phyloP scores from a whole-genome alignment of 2,888 invertebrate genomes.

The Drosophila picticornis region DNA sequence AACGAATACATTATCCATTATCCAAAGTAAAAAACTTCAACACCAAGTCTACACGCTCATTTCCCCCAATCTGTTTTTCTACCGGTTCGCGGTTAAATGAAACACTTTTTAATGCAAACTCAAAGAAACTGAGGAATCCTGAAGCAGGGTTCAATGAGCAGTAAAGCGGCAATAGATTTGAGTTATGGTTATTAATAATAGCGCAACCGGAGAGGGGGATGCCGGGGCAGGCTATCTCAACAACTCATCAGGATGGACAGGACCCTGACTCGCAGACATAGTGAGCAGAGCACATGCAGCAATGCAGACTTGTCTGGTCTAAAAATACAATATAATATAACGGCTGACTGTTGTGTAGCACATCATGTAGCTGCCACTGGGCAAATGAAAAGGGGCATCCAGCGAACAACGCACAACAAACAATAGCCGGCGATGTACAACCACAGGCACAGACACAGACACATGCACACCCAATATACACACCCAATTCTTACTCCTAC shows the following conservation, averaged over 20 bases:
- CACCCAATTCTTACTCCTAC: constrained; percentile 31
- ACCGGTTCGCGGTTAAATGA: constrained; percentile 43
- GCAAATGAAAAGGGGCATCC: constrained; percentile 52
- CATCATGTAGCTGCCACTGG: constrained; percentile 41
- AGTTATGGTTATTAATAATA: constrained; percentile 83
- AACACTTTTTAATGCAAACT: constrained; percentile 43
- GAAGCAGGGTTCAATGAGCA: constrained; percentile 75
- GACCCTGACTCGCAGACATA: constrained; percentile 25
- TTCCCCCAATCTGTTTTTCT: constrained; percentile 21
- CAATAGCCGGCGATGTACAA: constrained; percentile 42
- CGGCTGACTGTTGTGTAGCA: constrained; percentile 32
- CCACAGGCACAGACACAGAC: constrained; percentile 7
- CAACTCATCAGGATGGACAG: constrained; percentile 23
- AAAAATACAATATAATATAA: constrained; percentile 71
- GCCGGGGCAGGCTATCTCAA: neutral
- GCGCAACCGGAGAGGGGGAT: constrained; percentile 24
- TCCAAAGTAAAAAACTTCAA: neutral
- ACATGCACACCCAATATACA: neutral
- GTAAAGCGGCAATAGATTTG: constrained; percentile 81
- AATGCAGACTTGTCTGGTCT: constrained; percentile 75
- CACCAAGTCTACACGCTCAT: neutral
- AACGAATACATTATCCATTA: neutral
- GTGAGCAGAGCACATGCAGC: constrained; percentile 57
- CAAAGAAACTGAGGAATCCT: constrained; percentile 30
- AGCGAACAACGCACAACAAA: constrained; percentile 34